Conservation (phyloP, 2,113 vertebrate genomes). For the Choloepus hoffmanni region DNA sequence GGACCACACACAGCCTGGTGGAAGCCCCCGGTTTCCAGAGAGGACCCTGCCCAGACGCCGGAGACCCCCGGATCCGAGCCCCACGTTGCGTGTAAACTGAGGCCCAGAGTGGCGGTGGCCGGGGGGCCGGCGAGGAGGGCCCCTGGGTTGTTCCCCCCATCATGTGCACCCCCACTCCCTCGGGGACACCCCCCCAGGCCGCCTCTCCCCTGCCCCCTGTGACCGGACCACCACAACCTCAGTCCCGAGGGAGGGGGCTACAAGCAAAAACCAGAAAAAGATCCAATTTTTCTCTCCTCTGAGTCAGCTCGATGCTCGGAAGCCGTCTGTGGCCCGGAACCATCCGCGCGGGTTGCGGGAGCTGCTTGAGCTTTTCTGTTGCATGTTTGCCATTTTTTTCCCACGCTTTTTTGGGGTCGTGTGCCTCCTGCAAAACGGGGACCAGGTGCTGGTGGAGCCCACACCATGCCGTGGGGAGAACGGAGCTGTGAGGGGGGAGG, state of each 20-base stretch:
- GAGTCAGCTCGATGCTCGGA: not conserved
- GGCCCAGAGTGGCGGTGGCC: not conserved
- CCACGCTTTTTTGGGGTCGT: conserved; percentile 12
- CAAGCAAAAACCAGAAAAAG: not conserved
- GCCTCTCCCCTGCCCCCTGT: not conserved
- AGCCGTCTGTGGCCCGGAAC: conserved; percentile 59
- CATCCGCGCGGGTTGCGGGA: conserved; percentile 6
- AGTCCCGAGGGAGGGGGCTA: accelerated
- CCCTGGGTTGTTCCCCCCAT: accelerated
- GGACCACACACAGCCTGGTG: no score
- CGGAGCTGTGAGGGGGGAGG: not conserved
- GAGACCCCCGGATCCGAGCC: not conserved
- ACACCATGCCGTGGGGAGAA: accelerated
- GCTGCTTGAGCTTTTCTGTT: conserved; percentile 52
- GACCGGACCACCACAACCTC: not conserved
- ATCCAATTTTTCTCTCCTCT: not conserved
- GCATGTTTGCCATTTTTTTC: conserved; percentile 32
- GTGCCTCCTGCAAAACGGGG: accelerated
- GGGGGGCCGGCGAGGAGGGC: no score
- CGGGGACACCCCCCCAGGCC: not conserved
- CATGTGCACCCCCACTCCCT: not conserved
- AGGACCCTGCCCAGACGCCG: not conserved
- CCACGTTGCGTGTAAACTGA: not conserved
- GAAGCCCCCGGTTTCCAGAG: no score
- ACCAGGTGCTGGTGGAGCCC: not conserved